Conservation (phyloP, 2,113 vertebrate genomes). For the Nestor notabilis region DNA sequence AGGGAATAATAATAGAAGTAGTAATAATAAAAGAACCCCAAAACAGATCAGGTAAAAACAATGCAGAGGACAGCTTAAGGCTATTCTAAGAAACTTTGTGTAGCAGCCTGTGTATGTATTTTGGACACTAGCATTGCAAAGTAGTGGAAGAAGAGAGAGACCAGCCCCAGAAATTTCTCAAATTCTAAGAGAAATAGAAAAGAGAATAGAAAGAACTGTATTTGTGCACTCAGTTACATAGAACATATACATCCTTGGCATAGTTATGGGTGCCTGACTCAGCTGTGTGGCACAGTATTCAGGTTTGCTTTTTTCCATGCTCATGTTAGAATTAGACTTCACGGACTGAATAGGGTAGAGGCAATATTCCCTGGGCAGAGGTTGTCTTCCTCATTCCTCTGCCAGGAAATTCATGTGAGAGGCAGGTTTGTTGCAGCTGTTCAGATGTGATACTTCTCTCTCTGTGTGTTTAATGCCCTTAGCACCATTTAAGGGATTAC, state of each 20-base stretch:
- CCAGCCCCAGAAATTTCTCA: background rate
- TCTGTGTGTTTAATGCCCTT: background rate
- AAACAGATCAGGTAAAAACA: background rate
- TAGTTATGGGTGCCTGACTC: background rate
- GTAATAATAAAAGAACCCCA: background rate
- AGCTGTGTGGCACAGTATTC: background rate
- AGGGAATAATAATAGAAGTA: background rate
- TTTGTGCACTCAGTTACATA: background rate
- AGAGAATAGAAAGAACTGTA: background rate
- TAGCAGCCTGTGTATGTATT: background rate
- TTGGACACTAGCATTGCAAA: background rate
- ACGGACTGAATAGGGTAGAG: background rate
- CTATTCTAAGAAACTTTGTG: background rate
- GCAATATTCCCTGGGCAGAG: background rate
- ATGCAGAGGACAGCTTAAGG: background rate
- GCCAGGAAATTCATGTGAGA: background rate
- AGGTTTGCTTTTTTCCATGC: background rate
- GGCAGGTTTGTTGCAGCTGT: slow-evolving; percentile 14
- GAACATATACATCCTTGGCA: fast-evolving
- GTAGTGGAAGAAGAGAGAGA: background rate
- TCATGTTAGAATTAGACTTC: background rate
- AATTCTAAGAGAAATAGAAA: background rate
- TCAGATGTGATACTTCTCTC: background rate
- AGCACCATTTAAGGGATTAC: background rate
- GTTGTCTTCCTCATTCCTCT: background rate